Conservation (phyloP, 2,113 vertebrate genomes). For the Rattus rattus region DNA sequence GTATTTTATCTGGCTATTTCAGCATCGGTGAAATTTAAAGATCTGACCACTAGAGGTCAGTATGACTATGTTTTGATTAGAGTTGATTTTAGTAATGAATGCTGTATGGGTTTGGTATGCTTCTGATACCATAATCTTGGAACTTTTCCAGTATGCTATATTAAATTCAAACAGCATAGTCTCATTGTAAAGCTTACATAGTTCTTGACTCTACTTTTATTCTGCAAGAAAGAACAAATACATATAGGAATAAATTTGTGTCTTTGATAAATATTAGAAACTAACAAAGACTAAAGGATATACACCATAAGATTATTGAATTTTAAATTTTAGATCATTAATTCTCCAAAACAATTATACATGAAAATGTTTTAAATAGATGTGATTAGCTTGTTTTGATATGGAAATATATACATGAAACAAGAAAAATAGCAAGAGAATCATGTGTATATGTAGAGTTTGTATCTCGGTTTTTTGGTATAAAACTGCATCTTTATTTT, state of each 20-base stretch:
- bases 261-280: conserved; percentile 30
- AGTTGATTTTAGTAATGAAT: neutral
- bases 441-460: conserved; percentile 1
- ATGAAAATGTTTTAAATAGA: neutral
- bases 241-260: neutral
- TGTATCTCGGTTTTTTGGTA: neutral
- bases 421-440: neutral
- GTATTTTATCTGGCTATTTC: conserved; percentile 34
- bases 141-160: neutral
- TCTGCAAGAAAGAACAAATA: conserved; percentile 26
- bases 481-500: too few relatives aligned
- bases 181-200: neutral
- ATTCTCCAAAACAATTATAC: conserved; percentile 38
- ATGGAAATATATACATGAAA: neutral
- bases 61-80: conserved; percentile 56
- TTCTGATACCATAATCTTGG: conserved; percentile 14
- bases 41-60: conserved; percentile 76
- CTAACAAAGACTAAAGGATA: conserved; percentile 35
- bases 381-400: conserved; percentile 35
- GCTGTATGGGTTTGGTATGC: conserved; percentile 17
- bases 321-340: neutral
- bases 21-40: neutral
- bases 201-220: conserved; percentile 48
- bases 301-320: neutral
- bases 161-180: conserved; percentile 4